Percentiles rank a stretch among this genome's conserved stretches.
Conservation (phyloP, 2,888 invertebrate genomes). For the Nycteola revayana region DNA sequence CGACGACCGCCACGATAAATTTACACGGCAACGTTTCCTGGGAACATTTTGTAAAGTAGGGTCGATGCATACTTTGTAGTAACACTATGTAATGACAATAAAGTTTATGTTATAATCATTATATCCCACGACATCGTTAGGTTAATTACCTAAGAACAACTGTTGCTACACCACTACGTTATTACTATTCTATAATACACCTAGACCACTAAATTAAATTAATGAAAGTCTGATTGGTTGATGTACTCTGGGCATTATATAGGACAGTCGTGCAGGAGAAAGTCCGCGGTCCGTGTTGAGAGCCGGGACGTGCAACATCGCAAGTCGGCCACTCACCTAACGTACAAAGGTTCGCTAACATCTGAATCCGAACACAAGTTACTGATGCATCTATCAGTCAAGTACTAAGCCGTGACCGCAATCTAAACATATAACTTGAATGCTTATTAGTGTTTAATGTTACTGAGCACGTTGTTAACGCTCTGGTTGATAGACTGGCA, state of each 20-base stretch:
- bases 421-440: slow-evolving; percentile 8
- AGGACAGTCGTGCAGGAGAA: slow-evolving; percentile 69
- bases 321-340: slow-evolving; percentile 35
- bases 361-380: slow-evolving; percentile 9
- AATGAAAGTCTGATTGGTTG: slow-evolving; percentile 55
- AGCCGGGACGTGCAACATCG: slow-evolving; percentile 51
- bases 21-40: slow-evolving; percentile 54
- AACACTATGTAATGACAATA: too few species aligned
- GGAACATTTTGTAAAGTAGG: slow-evolving; percentile 40
- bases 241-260: slow-evolving; percentile 50
- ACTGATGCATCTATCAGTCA: slow-evolving; percentile 24
- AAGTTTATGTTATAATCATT: too few species aligned
- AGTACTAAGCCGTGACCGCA: slow-evolving; percentile 13
- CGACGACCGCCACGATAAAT: slow-evolving; percentile 46
- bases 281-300: slow-evolving; percentile 60
- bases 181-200: too few species aligned
- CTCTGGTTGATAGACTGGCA: too few species aligned
- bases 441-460: slow-evolving; percentile 1
- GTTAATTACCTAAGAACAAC: too few species aligned
- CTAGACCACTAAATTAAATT: slow-evolving; percentile 9
- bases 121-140: too few species aligned
- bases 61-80: neutral
- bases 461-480: neutral
- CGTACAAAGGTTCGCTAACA: slow-evolving; percentile 6
- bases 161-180: too few species aligned